A percentile compares a stretch with the other conserved stretches of the same genome.
Conservation (phyloP, 2,888 invertebrate genomes). For the Drosophila kokeensis region DNA sequence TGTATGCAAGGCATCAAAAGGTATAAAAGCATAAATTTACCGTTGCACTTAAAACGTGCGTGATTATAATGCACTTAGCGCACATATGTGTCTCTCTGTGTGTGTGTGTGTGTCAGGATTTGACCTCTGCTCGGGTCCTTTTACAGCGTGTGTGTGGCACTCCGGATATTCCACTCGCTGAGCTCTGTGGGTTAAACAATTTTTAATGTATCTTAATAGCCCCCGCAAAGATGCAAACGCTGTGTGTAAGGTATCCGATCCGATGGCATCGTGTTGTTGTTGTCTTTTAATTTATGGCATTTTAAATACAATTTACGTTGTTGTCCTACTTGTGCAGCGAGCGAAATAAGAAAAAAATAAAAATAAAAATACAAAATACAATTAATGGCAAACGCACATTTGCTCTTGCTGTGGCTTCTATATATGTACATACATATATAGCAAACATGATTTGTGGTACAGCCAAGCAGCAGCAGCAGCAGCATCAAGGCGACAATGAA, state of each 20-base stretch:
- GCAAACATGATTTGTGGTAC: conserved; percentile 62
- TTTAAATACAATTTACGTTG: conserved; percentile 73
- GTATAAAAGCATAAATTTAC: conserved; percentile 34
- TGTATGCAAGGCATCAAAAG: conserved; percentile 22
- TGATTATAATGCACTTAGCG: conserved; percentile 37
- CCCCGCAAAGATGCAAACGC: conserved; percentile 26
- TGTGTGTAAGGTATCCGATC: conserved; percentile 1
- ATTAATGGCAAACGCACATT: not conserved
- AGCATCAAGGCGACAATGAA: conserved; percentile 30
- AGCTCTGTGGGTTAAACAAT: conserved; percentile 51
- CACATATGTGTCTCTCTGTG: not conserved
- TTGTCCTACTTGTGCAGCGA: not conserved
- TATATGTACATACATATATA: not conserved
- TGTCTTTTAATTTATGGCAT: conserved; percentile 74
- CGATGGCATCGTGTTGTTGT: conserved; percentile 35
- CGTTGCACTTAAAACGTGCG: conserved; percentile 49
- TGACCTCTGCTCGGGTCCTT: conserved; percentile 48
- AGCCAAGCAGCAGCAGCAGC: conserved; percentile 1
- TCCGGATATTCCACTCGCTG: conserved; percentile 3
- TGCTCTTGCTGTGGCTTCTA: not conserved
- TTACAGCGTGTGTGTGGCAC: conserved; percentile 15
- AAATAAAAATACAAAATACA: not conserved
- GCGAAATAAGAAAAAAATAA: not conserved
- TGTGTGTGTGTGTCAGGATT: conserved; percentile 12
- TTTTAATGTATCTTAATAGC: conserved; percentile 72